Evolutionary conservation across 2,113 vertebrate genomes (phyloP).

Genomic region (Ascaphus truei): DNA sequence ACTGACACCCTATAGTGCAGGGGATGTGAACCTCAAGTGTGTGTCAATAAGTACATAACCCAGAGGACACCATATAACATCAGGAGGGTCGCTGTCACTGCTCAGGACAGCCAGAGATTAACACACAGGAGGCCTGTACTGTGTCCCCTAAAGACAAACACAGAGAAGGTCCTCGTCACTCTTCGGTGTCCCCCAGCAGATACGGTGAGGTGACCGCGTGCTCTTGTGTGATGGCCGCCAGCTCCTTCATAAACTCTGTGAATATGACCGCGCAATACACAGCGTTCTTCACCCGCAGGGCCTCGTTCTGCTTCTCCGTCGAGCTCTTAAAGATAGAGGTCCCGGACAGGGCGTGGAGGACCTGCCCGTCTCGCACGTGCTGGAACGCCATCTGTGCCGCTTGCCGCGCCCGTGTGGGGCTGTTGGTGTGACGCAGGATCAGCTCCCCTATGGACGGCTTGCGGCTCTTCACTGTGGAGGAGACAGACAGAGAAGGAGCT

Average conservation of each 20-base stretch:
- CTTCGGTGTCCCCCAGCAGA: conserved; percentile 71
- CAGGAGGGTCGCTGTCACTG: no score
- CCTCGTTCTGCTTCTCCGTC: conserved; percentile 78
- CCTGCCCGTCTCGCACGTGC: conserved; percentile 77
- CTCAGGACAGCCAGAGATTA: background rate
- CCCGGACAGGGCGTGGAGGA: conserved; percentile 57
- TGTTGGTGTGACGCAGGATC: conserved; percentile 86
- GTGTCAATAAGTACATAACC: no score
- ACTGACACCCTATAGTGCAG: background rate
- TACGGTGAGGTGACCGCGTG: conserved; percentile 87
- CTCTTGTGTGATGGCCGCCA: conserved; percentile 90
- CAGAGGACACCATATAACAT: no score
- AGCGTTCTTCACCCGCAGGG: conserved; percentile 86
- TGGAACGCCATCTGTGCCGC: conserved; percentile 79
- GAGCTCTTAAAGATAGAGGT: conserved; percentile 66
- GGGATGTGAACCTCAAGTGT: background rate
- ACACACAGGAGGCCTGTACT: background rate
- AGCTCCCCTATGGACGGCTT: conserved; percentile 87
- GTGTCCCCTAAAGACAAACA: background rate
- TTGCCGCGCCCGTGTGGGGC: conserved; percentile 80
- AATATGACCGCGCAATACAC: conserved; percentile 94
- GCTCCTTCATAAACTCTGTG: conserved; percentile 92
- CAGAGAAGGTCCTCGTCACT: conserved; percentile 49
- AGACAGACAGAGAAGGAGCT: background rate
- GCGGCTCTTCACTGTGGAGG: conserved; percentile 76